Conservation (phyloP, 2,888 invertebrate species). For the Trimorus sp. region DNA sequence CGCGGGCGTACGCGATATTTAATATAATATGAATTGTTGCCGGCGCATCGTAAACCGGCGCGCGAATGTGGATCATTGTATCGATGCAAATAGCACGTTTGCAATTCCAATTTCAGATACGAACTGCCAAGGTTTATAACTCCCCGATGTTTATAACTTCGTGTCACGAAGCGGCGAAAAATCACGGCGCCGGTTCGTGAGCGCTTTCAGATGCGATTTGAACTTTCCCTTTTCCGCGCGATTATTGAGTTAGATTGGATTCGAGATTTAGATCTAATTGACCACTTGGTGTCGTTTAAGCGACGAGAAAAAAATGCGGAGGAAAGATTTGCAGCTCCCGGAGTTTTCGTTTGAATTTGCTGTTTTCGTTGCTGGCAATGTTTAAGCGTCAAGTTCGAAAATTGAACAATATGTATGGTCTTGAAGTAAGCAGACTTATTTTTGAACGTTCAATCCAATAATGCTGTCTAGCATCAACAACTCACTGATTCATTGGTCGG, state of each 20-base stretch:
- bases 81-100: too few species aligned
- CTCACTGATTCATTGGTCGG: conserved; percentile 31
- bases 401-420: not conserved
- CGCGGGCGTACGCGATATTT: not conserved
- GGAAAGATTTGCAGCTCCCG: too few species aligned
- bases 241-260: conserved; percentile 25
- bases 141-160: not conserved
- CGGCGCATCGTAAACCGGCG: too few species aligned
- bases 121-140: conserved; percentile 1
- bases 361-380: too few species aligned
- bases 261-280: conserved; percentile 48
- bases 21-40: not conserved
- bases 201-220: not conserved
- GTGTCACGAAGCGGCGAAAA: not conserved
- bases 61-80: too few species aligned
- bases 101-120: too few species aligned
- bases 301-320: not conserved
- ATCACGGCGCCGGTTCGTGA: not conserved
- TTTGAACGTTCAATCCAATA: conserved; percentile 6
- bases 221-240: not conserved
- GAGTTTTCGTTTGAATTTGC: too few species aligned
- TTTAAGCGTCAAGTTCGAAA: conserved; percentile 20
- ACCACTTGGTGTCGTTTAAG: conserved; percentile 43
- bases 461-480: conserved; percentile 1
- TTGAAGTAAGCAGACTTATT: not conserved